Evolutionary conservation across 2,797 vertebrate species (phyloP).

Genomic region (Dicrostonyx torquatus): DNA sequence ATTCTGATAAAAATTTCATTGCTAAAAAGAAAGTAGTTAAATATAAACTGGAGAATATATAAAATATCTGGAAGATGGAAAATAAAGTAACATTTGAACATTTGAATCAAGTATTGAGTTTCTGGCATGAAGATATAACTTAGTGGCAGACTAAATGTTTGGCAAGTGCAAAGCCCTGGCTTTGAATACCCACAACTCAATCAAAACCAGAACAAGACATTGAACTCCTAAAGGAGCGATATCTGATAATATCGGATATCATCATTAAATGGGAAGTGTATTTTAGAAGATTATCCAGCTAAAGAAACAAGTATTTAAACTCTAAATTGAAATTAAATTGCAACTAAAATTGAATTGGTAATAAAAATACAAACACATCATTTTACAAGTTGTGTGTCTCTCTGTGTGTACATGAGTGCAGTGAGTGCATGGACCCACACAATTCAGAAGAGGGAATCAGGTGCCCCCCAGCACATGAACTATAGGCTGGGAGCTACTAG

Average conservation of each 20-base stretch:
- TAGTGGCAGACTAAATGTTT: background rate
- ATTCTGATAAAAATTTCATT: background rate
- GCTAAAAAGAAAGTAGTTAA: background rate
- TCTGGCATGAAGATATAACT: background rate
- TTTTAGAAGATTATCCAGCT: background rate
- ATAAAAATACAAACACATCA: background rate
- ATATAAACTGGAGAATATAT: background rate
- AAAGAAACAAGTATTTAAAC: background rate
- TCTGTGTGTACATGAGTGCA: background rate
- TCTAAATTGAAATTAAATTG: no score
- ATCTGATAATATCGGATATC: background rate
- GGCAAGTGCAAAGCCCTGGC: background rate
- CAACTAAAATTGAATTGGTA: background rate
- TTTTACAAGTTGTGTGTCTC: background rate
- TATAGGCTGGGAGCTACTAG: background rate
- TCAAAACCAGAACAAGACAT: background rate
- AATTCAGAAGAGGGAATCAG: background rate
- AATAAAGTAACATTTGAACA: background rate
- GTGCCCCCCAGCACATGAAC: background rate
- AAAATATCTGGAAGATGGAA: slow-evolving; percentile 14
- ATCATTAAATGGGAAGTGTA: background rate
- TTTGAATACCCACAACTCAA: background rate
- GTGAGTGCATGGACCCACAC: background rate
- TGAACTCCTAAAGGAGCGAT: background rate
- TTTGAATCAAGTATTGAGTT: background rate